These are phyloP conservation scores for Alouatta palliata DNA, from an alignment of 2,113 vertebrate species.

Conservation along the genomic window DNA sequence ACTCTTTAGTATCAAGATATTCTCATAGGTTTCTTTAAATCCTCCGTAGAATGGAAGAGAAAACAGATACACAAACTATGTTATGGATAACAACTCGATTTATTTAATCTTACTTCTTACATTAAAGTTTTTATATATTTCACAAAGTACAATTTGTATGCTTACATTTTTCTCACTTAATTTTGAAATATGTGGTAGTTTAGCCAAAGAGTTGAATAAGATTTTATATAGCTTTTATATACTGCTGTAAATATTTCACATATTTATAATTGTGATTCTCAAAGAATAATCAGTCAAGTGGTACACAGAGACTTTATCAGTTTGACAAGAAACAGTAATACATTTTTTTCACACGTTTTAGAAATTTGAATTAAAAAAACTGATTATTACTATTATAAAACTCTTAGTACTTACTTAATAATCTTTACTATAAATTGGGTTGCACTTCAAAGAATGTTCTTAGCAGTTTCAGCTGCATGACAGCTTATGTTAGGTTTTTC, in stretches of 20 bases:
- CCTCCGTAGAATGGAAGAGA: neutral
- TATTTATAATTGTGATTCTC: neutral
- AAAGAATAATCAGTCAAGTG: neutral
- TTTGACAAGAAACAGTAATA: neutral
- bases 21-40: neutral
- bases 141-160: neutral
- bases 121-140: neutral
- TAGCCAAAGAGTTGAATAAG: neutral
- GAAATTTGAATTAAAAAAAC: neutral
- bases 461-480: neutral
- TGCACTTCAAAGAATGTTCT: neutral
- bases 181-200: neutral
- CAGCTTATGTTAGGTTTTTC: neutral
- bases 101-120: neutral
- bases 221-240: neutral
- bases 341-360: neutral
- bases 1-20: neutral
- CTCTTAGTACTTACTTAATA: neutral
- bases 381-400: neutral
- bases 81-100: neutral
- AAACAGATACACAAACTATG: neutral
- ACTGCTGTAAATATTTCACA: neutral
- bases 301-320: neutral
- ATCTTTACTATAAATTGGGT: neutral
- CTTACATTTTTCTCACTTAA: neutral